Evolutionary conservation across 2,888 invertebrate species (phyloP).

Genomic region (Campoplex capitator): DNA sequence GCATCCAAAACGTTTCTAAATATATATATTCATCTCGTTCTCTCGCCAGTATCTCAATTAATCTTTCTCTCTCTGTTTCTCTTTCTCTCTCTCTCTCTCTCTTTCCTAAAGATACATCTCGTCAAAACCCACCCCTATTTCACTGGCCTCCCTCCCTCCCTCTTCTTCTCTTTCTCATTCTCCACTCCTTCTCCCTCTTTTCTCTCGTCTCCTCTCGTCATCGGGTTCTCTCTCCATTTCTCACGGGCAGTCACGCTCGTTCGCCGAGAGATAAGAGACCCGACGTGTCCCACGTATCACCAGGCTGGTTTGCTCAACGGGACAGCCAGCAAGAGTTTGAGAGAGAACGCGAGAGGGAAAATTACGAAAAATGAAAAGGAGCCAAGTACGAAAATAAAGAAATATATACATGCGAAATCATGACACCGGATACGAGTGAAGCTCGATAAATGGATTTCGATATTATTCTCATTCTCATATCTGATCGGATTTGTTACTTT

Average conservation of each 20-base stretch:
- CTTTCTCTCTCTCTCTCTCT: constrained; percentile 7
- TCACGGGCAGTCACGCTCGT: constrained; percentile 77
- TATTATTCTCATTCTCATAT: background rate
- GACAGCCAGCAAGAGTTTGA: background rate
- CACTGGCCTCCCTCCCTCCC: constrained; percentile 21
- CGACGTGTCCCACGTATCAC: constrained; percentile 62
- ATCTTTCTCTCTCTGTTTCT: constrained; percentile 3
- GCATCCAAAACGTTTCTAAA: constrained; percentile 13
- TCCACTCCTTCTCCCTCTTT: background rate
- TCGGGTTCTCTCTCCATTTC: constrained; percentile 26
- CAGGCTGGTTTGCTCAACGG: constrained; percentile 20
- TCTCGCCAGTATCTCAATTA: constrained; percentile 32
- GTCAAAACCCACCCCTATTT: constrained; percentile 49
- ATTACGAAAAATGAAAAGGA: too few relatives aligned
- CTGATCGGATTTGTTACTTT: background rate
- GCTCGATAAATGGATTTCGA: constrained; percentile 23
- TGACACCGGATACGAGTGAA: constrained; percentile 10
- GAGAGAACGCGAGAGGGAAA: background rate
- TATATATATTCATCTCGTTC: background rate
- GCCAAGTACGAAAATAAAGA: background rate
- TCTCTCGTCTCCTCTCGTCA: constrained; percentile 3
- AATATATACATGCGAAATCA: background rate
- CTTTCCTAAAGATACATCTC: constrained; percentile 28
- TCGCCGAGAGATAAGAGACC: constrained; percentile 80
- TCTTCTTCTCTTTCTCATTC: background rate